Evolutionary conservation across 2,797 vertebrate genomes (phyloP).

Genomic region (Ctenochaetus hawaiiensis): DNA sequence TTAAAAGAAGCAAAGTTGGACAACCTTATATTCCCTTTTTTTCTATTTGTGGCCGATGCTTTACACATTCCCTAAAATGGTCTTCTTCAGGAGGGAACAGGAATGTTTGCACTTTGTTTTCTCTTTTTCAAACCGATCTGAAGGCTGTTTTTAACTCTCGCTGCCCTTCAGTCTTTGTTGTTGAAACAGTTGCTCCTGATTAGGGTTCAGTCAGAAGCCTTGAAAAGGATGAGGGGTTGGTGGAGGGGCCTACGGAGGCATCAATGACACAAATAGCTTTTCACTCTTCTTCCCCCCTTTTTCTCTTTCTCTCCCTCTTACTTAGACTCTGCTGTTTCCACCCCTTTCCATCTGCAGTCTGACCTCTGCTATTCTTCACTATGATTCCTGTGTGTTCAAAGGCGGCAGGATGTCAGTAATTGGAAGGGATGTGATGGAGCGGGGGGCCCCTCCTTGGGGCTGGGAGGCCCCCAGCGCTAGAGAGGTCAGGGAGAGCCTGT

Average conservation of each 20-base stretch:
- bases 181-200: constrained; percentile 88
- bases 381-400: constrained; percentile 86
- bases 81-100: constrained; percentile 39
- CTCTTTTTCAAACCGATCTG: constrained; percentile 51
- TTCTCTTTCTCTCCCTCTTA: constrained; percentile 79
- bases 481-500: constrained; percentile 83
- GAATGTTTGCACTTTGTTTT: constrained; percentile 57
- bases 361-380: constrained; percentile 88
- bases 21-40: background rate
- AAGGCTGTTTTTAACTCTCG: constrained; percentile 69
- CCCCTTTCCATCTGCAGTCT: constrained; percentile 88
- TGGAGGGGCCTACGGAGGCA: constrained; percentile 75
- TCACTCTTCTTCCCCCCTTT: constrained; percentile 70
- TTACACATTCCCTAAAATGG: constrained; percentile 37
- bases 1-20: background rate
- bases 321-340: constrained; percentile 79
- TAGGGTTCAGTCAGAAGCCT: constrained; percentile 79
- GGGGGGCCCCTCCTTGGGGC: constrained; percentile 75
- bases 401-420: constrained; percentile 86
- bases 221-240: constrained; percentile 73
- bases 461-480: constrained; percentile 77
- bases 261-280: constrained; percentile 86
- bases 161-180: constrained; percentile 74
- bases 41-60: constrained; percentile 25
- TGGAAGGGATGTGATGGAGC: constrained; percentile 87